Evolutionary conservation across 2,113 vertebrate species (phyloP).

Genomic region (Perca fluviatilis): DNA sequence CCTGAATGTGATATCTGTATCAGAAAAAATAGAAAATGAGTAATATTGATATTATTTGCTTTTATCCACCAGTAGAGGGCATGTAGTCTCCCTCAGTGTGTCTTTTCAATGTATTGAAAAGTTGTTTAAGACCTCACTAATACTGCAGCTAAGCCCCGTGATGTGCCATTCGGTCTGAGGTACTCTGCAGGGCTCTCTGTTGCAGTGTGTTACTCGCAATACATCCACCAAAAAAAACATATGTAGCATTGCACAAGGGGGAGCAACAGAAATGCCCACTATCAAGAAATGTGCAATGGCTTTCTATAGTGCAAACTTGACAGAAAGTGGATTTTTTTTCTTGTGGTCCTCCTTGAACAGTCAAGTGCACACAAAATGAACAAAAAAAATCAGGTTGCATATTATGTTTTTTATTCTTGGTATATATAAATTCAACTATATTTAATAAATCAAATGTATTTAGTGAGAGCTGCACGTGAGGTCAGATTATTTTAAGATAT

Average conservation of each 20-base stretch:
- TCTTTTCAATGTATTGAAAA: conserved; percentile 56
- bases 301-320: conserved; percentile 41
- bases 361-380: not conserved
- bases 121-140: conserved; percentile 61
- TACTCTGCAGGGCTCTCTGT: conserved; percentile 32
- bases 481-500: conserved; percentile 38
- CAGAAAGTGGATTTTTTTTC: conserved; percentile 17
- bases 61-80: conserved; percentile 78
- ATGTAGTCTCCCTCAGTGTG: conserved; percentile 53
- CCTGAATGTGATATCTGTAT: not conserved
- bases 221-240: conserved; percentile 17
- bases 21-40: not conserved
- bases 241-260: conserved; percentile 35
- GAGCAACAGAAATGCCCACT: conserved; percentile 22
- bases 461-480: conserved; percentile 20
- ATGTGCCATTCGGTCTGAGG: conserved; percentile 58
- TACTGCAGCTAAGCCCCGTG: conserved; percentile 53
- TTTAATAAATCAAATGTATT: not conserved
- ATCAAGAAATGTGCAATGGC: conserved; percentile 28
- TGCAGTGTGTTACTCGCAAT: conserved; percentile 35
- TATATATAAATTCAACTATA: not conserved
- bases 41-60: conserved; percentile 13
- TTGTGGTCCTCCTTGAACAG: conserved; percentile 12
- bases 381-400: not conserved
- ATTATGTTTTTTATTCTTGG: not conserved